Conservation (phyloP, 2,113 vertebrate genomes). For the Perccottus glenii region DNA sequence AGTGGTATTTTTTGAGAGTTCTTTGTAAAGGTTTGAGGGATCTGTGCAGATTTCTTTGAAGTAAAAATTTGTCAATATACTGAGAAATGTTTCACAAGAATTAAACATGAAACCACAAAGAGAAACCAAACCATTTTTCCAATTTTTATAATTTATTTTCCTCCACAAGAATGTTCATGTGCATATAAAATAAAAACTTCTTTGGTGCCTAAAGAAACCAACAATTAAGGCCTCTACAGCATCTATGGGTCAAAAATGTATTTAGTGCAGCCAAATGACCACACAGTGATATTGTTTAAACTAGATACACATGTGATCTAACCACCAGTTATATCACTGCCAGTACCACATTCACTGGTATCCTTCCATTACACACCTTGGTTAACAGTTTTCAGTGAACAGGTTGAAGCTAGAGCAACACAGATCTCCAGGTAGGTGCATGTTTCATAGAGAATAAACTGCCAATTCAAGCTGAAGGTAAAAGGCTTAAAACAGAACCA, state of each 20-base stretch:
- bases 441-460: conserved; percentile 6
- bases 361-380: neutral
- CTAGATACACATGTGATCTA: conserved; percentile 26
- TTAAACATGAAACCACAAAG: no score
- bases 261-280: conserved; percentile 60
- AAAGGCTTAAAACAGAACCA: conserved; percentile 42
- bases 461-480: neutral
- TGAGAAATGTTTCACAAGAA: neutral
- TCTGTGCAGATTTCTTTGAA: no score
- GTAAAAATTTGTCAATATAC: neutral
- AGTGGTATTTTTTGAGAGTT: no score
- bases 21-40: no score
- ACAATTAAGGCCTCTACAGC: conserved; percentile 80
- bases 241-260: conserved; percentile 68
- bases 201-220: conserved; percentile 77
- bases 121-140: conserved; percentile 18
- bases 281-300: conserved; percentile 29
- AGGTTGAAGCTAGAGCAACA: conserved; percentile 1
- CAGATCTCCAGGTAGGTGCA: conserved; percentile 12
- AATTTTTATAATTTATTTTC: conserved; percentile 53
- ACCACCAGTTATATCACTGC: conserved; percentile 12
- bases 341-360: conserved; percentile 23
- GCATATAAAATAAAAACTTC: conserved; percentile 59
- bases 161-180: conserved; percentile 53
- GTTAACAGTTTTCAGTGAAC: neutral